Conservation (phyloP, 2,113 vertebrate genomes). For the Pelodiscus sinensis region DNA sequence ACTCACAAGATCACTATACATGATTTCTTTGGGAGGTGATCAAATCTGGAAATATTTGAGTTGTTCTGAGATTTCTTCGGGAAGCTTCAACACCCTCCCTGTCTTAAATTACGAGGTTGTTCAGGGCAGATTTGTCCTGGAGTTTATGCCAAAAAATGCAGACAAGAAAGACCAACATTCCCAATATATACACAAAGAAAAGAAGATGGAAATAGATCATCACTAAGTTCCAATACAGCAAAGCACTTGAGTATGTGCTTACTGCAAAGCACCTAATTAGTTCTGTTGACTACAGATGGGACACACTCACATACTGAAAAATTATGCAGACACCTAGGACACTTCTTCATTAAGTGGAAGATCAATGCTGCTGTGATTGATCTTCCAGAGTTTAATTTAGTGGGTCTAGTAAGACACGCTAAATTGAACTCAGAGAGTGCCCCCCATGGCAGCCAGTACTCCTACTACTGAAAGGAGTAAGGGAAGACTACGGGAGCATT, state of each 20-base stretch:
- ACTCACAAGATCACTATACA: slow-evolving; percentile 28
- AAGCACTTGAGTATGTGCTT: neutral
- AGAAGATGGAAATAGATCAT: neutral
- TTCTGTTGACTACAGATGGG: neutral
- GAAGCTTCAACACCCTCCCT: neutral
- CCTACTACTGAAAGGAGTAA: too few species aligned
- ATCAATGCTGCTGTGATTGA: too few species aligned
- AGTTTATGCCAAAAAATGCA: neutral
- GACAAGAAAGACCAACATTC: slow-evolving; percentile 14
- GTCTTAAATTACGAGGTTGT: neutral
- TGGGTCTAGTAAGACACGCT: too few species aligned
- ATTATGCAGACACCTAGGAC: neutral
- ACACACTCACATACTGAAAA: neutral
- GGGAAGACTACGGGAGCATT: too few species aligned
- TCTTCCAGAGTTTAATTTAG: too few species aligned
- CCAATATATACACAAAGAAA: neutral
- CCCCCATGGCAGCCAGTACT: too few species aligned
- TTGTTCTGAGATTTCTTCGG: neutral
- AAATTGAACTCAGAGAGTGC: too few species aligned
- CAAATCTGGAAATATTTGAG: neutral
- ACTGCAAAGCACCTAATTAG: neutral
- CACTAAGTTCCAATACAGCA: neutral
- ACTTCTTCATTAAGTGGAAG: too few species aligned
- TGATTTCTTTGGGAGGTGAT: neutral
- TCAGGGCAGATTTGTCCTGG: neutral